Conservation (phyloP, 2,113 vertebrate genomes). For the Nanorana parkeri region DNA sequence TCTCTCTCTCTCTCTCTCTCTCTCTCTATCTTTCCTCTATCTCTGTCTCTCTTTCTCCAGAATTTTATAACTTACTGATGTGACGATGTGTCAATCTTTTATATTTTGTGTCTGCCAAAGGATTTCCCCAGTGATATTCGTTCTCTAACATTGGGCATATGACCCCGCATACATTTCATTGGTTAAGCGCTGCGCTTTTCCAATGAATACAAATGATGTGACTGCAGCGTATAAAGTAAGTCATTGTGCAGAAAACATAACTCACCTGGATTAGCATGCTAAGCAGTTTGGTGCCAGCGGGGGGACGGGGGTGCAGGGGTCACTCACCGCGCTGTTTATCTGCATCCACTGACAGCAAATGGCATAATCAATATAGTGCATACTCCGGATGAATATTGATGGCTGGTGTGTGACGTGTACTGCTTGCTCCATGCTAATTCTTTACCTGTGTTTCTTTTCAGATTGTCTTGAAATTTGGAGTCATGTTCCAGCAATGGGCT, state of each 20-base stretch:
- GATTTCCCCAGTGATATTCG: too few relatives aligned
- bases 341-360: background rate
- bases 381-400: slow-evolving; percentile 11
- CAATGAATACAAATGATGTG: background rate
- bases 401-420: background rate
- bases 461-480: slow-evolving; percentile 55
- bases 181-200: background rate
- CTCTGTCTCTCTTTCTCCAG: too few relatives aligned
- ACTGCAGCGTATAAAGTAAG: background rate
- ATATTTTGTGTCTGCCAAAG: too few relatives aligned
- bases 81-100: too few relatives aligned
- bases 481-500: slow-evolving; percentile 66
- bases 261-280: slow-evolving; percentile 23
- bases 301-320: background rate
- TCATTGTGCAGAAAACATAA: background rate
- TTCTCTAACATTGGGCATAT: too few relatives aligned
- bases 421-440: background rate
- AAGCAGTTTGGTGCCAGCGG: background rate
- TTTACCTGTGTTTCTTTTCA: background rate
- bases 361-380: background rate
- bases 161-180: background rate
- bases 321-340: background rate
- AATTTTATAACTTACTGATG: too few relatives aligned
- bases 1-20: too few relatives aligned
- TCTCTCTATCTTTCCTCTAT: too few relatives aligned